Percentiles rank a stretch among this genome's conserved stretches.
Evolutionary conservation across 2,797 vertebrate genomes (phyloP).

Genomic region (Bradypodion ventrale): DNA sequence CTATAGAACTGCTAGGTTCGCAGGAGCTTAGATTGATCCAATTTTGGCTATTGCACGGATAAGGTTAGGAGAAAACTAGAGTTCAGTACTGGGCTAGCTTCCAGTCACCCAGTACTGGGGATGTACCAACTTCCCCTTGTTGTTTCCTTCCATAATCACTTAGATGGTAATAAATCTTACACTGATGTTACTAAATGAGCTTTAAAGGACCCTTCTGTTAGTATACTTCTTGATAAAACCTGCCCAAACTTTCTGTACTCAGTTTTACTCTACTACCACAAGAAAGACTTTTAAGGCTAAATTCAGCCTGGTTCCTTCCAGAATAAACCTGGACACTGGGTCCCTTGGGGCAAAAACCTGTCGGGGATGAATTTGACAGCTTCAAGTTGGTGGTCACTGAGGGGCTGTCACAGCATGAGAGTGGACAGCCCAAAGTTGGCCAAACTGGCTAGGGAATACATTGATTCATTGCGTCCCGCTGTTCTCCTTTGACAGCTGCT

Average conservation of each 20-base stretch:
- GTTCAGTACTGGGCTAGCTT: background rate
- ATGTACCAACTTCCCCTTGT: background rate
- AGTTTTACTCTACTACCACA: background rate
- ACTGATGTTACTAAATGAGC: background rate
- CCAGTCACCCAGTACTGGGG: background rate
- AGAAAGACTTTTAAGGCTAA: slow-evolving; percentile 16
- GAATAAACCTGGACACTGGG: background rate
- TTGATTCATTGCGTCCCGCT: slow-evolving; percentile 60
- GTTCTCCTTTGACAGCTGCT: slow-evolving; percentile 57
- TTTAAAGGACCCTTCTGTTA: background rate
- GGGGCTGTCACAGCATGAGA: background rate
- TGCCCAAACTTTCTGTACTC: slow-evolving; percentile 22
- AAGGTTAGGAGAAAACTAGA: background rate
- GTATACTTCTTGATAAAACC: background rate
- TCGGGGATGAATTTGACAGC: slow-evolving; percentile 32
- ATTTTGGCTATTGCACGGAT: background rate
- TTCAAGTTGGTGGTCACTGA: slow-evolving; percentile 17
- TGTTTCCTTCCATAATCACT: background rate
- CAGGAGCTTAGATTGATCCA: background rate
- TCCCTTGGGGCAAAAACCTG: background rate
- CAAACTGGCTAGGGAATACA: slow-evolving; percentile 46
- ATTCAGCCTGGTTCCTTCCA: background rate
- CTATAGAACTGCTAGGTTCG: too few relatives aligned
- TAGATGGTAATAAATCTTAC: background rate
- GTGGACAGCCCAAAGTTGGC: slow-evolving; percentile 42